Base-by-base conservation (phyloP, 2,797 vertebrate genomes). In the Parauchenoglanis punctatus region DNA sequence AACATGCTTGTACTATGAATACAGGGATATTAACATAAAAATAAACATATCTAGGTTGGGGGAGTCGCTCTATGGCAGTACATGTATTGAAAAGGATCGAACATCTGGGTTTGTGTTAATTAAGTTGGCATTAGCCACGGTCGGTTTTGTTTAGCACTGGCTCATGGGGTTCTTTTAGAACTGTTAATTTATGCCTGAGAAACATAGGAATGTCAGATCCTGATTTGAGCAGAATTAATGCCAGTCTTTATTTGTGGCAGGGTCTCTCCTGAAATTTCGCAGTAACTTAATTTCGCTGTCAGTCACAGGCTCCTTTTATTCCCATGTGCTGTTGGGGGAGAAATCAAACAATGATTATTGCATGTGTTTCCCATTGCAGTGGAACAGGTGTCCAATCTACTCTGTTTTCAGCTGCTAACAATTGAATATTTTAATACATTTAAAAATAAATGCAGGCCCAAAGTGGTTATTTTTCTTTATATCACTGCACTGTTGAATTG, bases 81-180 rank as follows among this genome's bases (percentile, higher is more conserved):
- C 46, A 54, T 77, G 87, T 65, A 89, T 91, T 92, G 88, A 90
- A 83, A 91, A 91, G 89, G 87, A 91, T 88, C 40, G 87, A 93
- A 92, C 94, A 94, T 94, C 94, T 95, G 93, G 92, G 93, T 90
- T 94, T 93, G 93, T 94, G 94, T 95, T 95, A 96, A 96, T 95
- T 95, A 95, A 95, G 92, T 96, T 95, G 95, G 95, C 94, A 95
- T 95, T 94, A 93, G 91, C 90, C 88, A 68, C 68, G 25, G 93
- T 94, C 88, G 84, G 91, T 95, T 93, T 94, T 93, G 90, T 94
- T 94, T 90, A 85, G 90, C 86, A 83, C 65, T 54, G 81, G 84
- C 90, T 91, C 92, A 91, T 86, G 75, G 67, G 92, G 92, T 92
- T 91, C 91, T 90, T 94, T 94, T 91, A 92, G 91, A 90, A 90